These are phyloP conservation scores for Philypnodon macrostomus DNA, from an alignment of 2,797 vertebrate genomes.

Conservation along the genomic window DNA sequence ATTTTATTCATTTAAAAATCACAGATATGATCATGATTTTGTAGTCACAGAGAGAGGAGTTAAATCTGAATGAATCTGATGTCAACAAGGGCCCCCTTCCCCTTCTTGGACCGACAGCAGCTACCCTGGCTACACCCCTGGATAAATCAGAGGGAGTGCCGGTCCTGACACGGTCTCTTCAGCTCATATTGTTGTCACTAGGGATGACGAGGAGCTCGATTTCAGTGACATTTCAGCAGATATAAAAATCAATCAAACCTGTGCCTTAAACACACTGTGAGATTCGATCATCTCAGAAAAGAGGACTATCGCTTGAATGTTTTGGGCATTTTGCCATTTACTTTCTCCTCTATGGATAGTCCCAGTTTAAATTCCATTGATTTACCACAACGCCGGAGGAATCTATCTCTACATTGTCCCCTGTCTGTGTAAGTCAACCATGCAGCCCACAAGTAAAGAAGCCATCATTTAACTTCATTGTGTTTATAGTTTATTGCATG, in stretches of 20 bases:
- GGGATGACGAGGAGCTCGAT: slow-evolving; percentile 25
- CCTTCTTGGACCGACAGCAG: too few species aligned
- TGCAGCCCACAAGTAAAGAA: background rate
- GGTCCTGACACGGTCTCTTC: slow-evolving; percentile 12
- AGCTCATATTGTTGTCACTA: slow-evolving; percentile 10
- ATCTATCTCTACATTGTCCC: background rate
- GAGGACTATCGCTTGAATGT: background rate
- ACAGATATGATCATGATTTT: too few species aligned
- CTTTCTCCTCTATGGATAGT: background rate
- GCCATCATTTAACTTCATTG: background rate
- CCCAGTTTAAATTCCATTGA: slow-evolving; percentile 4
- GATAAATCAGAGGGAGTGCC: slow-evolving; percentile 17
- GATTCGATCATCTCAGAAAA: slow-evolving; percentile 1
- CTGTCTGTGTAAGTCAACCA: background rate
- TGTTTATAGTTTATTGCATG: slow-evolving; percentile 1
- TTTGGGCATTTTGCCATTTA: background rate
- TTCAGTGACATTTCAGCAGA: background rate
- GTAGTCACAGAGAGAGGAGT: too few species aligned
- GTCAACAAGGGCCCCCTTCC: too few species aligned
- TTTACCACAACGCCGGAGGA: slow-evolving; percentile 1
- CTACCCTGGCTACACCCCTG: too few species aligned
- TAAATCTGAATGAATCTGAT: too few species aligned
- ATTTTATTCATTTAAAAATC: too few species aligned
- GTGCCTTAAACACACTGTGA: slow-evolving; percentile 10
- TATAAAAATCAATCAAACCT: slow-evolving; percentile 7